Percentiles rank a stretch among this genome's conserved stretches.
Evolutionary conservation across 2,888 invertebrate genomes (phyloP).

Genomic region (Andrena chrysosceles): DNA sequence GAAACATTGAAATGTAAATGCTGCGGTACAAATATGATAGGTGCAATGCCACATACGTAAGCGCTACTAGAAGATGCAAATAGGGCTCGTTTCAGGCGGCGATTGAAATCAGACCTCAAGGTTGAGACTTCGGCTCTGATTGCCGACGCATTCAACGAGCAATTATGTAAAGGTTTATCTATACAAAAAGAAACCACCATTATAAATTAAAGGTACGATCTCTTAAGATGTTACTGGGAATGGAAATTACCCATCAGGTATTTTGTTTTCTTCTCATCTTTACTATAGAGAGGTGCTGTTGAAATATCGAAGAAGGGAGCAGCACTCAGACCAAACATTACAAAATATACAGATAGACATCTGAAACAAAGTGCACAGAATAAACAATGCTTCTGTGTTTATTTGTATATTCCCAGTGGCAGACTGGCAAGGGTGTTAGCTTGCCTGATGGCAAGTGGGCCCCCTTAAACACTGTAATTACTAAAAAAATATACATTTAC

Average conservation of each 20-base stretch:
- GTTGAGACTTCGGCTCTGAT: slow-evolving; percentile 94
- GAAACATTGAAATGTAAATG: slow-evolving; percentile 92
- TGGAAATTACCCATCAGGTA: slow-evolving; percentile 77
- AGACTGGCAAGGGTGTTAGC: too few species aligned
- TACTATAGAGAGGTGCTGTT: slow-evolving; percentile 80
- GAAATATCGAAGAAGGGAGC: slow-evolving; percentile 91
- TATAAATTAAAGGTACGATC: slow-evolving; percentile 29
- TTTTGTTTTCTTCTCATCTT: slow-evolving; percentile 83
- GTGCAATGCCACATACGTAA: slow-evolving; percentile 82
- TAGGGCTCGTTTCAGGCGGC: slow-evolving; percentile 94
- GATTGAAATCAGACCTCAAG: slow-evolving; percentile 94
- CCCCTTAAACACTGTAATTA: too few species aligned
- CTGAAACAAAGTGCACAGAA: slow-evolving; percentile 73
- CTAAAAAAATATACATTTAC: too few species aligned
- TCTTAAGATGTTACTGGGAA: slow-evolving; percentile 13
- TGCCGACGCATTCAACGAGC: slow-evolving; percentile 89
- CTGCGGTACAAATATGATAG: slow-evolving; percentile 82
- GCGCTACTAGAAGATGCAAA: slow-evolving; percentile 82
- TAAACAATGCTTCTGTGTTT: slow-evolving; percentile 22
- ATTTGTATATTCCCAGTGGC: slow-evolving; percentile 3
- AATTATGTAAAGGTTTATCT: slow-evolving; percentile 91
- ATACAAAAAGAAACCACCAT: slow-evolving; percentile 55
- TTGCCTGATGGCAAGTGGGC: too few species aligned
- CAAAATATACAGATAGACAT: slow-evolving; percentile 91
- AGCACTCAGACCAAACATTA: slow-evolving; percentile 92